phyloP scores from a whole-genome alignment of 2,797 vertebrate genomes.

The Acridotheres tristis region DNA sequence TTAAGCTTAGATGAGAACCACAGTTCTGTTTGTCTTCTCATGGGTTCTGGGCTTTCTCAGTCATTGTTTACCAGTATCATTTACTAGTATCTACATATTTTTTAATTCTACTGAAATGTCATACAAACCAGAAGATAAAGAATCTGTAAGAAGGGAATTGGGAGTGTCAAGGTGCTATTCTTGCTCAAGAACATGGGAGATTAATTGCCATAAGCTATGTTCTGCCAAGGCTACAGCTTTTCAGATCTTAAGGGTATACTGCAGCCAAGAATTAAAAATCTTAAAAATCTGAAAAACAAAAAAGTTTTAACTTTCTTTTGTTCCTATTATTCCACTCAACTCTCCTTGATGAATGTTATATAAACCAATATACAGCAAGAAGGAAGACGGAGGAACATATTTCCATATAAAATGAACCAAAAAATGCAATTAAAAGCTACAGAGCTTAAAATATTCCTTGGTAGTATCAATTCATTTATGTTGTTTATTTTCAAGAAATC shows the following conservation, averaged over 20 bases:
- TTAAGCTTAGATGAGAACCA: background rate
- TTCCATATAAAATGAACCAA: background rate
- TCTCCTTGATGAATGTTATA: background rate
- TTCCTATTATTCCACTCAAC: background rate
- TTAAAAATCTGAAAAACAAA: conserved; percentile 7
- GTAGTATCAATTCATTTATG: background rate
- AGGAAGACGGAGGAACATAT: background rate
- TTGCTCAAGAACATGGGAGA: background rate
- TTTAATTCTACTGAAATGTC: background rate
- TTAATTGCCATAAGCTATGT: background rate
- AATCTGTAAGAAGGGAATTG: background rate
- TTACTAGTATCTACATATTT: background rate
- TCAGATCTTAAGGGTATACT: background rate
- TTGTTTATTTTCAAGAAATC: background rate
- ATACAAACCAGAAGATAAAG: background rate
- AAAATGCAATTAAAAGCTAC: background rate
- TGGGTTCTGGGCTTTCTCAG: background rate
- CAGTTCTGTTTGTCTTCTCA: background rate
- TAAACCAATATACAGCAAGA: background rate
- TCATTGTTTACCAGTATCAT: background rate
- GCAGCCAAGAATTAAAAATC: background rate
- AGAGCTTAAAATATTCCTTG: conserved; percentile 11
- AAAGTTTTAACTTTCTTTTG: background rate
- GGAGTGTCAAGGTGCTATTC: background rate
- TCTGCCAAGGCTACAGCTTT: background rate